Base-by-base conservation (phyloP, 30 jellyfish, hydroid and myxozoan species). In the Kudoa iwatai region DNA sequence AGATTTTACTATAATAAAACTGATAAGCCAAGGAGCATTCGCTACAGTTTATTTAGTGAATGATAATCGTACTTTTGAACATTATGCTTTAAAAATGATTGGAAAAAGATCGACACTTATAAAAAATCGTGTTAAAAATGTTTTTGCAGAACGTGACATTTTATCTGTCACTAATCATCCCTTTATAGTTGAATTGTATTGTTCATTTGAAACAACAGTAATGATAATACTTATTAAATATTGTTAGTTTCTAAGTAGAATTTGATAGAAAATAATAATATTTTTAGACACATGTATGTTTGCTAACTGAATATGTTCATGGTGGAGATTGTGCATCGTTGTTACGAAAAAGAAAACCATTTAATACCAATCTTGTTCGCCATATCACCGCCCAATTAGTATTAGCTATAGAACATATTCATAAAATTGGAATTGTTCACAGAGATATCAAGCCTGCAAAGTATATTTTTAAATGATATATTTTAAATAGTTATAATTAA, bases 291-390 rank as follows among this genome's bases (percentile, higher is more conserved):
- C 69, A 50, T 40, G 42, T 81, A 9, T 81, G 99, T 32, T 49
- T 81, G 82, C 58, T 81, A 32, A 81, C 64, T 88, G 99, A 81
- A 40, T 81, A 64, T 35, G 99, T 64, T 14, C 89, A 81, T 23
- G 99, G 99, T 1, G 99, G 99, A 9, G 99, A 81, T 38, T 81
- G 99, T 39, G 99, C 99, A 0, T 81, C 99, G 21, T 47, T 81
- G 49, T 41, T 81, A 33, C 62, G 65, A 46, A 63, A 50, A 47
- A 81, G 62, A 47, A 86, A 86, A 4, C 83, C 67, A 2, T 34
- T 81, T 39, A 67, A 88, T 0, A 23, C 58, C 0, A 88, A 81
- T 21, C 45, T 64, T 58, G 89, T 88, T 14, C 62, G 86, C 83
- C 62, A 51, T 30, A 61, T 61, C 32, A 61, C 62, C 39, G 84